Conservation (phyloP, 2,113 vertebrate species). For the Atlantisia rogersi region DNA sequence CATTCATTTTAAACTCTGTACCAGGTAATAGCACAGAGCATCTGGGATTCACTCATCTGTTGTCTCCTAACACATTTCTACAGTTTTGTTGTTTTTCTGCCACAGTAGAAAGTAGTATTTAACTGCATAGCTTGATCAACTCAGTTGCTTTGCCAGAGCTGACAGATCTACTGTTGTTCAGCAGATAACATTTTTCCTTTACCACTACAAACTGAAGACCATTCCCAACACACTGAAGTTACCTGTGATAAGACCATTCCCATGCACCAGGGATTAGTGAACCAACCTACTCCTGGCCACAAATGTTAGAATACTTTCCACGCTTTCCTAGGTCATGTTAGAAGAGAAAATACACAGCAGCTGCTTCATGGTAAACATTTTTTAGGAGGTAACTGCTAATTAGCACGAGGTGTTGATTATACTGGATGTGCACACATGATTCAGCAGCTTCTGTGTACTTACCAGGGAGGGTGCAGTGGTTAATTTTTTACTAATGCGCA, state of each 20-base stretch:
- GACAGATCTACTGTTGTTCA: background rate
- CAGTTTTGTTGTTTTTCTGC: background rate
- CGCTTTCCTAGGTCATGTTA: background rate
- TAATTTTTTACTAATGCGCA: background rate
- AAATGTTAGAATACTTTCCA: background rate
- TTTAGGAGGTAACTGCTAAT: background rate
- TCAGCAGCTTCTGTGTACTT: background rate
- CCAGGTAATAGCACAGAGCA: background rate
- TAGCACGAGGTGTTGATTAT: background rate
- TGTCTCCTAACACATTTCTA: background rate
- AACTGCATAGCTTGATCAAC: background rate
- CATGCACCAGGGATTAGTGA: background rate
- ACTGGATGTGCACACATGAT: background rate
- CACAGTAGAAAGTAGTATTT: background rate
- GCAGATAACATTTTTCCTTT: background rate
- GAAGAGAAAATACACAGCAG: background rate
- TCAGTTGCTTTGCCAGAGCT: background rate
- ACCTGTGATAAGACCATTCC: background rate
- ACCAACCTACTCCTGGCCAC: background rate
- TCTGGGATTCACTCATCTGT: background rate
- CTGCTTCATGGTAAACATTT: background rate
- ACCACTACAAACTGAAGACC: background rate
- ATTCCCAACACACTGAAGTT: background rate
- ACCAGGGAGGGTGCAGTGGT: background rate
- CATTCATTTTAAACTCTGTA: background rate